Conservation (phyloP, 2,113 vertebrate genomes). For the Romanogobio albipinnatus region DNA sequence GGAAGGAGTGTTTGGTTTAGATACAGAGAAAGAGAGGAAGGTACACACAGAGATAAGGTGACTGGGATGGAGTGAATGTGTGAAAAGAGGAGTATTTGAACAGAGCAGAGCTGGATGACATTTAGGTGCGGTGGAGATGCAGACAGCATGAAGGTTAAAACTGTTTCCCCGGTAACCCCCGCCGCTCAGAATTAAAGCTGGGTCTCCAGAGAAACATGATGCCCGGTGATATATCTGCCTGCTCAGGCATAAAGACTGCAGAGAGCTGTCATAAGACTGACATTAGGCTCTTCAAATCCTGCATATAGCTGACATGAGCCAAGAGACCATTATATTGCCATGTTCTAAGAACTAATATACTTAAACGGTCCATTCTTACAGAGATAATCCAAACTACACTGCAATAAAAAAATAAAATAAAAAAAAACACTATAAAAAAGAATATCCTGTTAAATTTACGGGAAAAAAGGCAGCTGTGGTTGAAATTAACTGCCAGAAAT, state of each 20-base stretch:
- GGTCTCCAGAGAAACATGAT: slow-evolving; percentile 46
- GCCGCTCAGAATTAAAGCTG: slow-evolving; percentile 45
- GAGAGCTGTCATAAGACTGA: slow-evolving; percentile 36
- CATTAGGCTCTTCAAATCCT: not conserved
- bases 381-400: not conserved
- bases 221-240: slow-evolving; percentile 40
- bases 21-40: slow-evolving; percentile 54
- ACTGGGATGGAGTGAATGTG: slow-evolving; percentile 46
- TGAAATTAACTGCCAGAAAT: no score
- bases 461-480: no score
- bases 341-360: not conserved
- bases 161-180: slow-evolving; percentile 66
- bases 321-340: not conserved
- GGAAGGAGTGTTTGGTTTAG: slow-evolving; percentile 22
- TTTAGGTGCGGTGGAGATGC: slow-evolving; percentile 70
- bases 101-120: slow-evolving; percentile 67
- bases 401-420: no score
- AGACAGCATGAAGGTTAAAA: slow-evolving; percentile 78
- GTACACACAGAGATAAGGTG: slow-evolving; percentile 18
- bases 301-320: not conserved
- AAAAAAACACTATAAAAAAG: not conserved
- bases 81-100: slow-evolving; percentile 58
- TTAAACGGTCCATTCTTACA: not conserved
- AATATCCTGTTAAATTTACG: no score
- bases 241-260: slow-evolving; percentile 42